phyloP scores from a whole-genome alignment of 2,888 invertebrate genomes.

The Selenia dentaria region DNA sequence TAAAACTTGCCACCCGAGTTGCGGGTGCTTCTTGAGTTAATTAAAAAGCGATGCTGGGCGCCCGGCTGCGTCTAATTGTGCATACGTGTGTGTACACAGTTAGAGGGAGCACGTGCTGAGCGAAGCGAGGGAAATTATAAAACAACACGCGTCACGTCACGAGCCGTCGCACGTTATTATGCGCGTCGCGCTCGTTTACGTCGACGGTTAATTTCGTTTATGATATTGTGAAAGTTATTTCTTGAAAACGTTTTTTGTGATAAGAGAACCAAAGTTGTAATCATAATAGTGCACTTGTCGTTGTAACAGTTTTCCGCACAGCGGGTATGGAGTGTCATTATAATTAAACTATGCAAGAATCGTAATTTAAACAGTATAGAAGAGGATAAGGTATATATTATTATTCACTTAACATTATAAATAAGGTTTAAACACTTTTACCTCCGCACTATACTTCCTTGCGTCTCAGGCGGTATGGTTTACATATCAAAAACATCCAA shows the following conservation, averaged over 20 bases:
- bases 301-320: constrained; percentile 5
- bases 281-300: constrained; percentile 12
- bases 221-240: constrained; percentile 30
- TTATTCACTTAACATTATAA: no score
- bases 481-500: no score
- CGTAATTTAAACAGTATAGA: no score
- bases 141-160: constrained; percentile 28
- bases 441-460: no score
- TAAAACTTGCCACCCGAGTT: constrained; percentile 42
- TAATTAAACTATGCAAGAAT: no score
- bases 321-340: no score
- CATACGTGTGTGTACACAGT: constrained; percentile 31
- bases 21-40: constrained; percentile 48
- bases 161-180: constrained; percentile 17
- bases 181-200: constrained; percentile 25
- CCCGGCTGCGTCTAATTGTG: constrained; percentile 38
- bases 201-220: constrained; percentile 30
- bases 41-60: constrained; percentile 50
- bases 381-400: no score
- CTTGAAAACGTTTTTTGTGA: constrained; percentile 24
- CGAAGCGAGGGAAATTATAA: constrained; percentile 29
- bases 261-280: constrained; percentile 17
- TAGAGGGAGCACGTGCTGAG: neutral
- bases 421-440: no score
- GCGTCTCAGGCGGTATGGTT: no score